These are phyloP conservation scores for Caenorhabditis parvicauda DNA, from an alignment of 2,888 invertebrate genomes.

Conservation along the genomic window DNA sequence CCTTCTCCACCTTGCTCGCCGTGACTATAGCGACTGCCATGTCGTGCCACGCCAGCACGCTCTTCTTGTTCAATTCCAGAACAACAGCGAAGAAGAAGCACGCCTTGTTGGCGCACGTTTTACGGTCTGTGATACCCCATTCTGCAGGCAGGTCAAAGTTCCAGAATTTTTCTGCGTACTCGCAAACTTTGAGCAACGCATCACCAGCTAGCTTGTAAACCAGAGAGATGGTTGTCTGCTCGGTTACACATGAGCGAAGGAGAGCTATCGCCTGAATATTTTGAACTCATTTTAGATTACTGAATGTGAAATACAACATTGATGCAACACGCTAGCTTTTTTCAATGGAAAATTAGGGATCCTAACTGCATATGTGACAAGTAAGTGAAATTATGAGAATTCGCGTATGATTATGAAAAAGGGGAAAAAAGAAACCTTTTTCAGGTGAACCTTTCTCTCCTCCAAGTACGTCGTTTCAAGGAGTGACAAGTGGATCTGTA, in stretches of 20 bases:
- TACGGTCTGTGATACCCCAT: slow-evolving; percentile 13
- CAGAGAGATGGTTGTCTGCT: too few species aligned
- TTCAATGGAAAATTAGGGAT: too few species aligned
- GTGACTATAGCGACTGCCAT: slow-evolving; percentile 16
- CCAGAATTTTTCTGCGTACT: slow-evolving; percentile 2
- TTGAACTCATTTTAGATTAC: too few species aligned
- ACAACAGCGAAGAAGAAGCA: slow-evolving; percentile 22
- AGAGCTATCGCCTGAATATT: too few species aligned
- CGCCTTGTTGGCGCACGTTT: slow-evolving; percentile 9
- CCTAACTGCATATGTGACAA: too few species aligned
- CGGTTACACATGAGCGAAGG: too few species aligned
- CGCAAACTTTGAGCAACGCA: neutral
- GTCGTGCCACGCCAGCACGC: slow-evolving; percentile 29
- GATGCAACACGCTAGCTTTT: too few species aligned
- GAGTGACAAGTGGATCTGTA: slow-evolving; percentile 24
- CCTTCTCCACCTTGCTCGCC: slow-evolving; percentile 13
- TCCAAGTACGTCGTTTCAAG: slow-evolving; percentile 9
- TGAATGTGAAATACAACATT: too few species aligned
- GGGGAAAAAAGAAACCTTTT: too few species aligned
- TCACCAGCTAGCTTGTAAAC: slow-evolving; percentile 18
- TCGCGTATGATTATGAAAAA: too few species aligned
- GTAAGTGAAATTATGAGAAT: too few species aligned
- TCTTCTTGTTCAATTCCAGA: slow-evolving; percentile 5
- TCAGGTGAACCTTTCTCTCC: slow-evolving; percentile 17
- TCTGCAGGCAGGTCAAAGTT: slow-evolving; percentile 11